Evolutionary conservation across 2,797 vertebrate species (phyloP), one percentile per base, ranked within the genome.

Genomic region (Rousettus madagascariensis): DNA sequence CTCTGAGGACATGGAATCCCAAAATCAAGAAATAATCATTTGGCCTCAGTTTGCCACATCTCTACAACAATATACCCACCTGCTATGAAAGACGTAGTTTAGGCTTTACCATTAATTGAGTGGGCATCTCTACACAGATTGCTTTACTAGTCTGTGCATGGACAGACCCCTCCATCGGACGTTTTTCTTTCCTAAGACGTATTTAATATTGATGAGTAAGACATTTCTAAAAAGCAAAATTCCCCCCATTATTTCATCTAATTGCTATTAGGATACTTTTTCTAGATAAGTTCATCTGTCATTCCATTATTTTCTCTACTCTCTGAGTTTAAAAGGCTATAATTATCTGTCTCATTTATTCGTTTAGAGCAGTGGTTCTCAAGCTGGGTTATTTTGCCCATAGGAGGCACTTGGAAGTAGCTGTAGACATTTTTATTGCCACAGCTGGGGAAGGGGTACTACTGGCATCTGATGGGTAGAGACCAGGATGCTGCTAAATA

Each of bases 191-290:
- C 59, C 71, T 93, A 77, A 91, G 1, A 83, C 11, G 16, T 41
- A 2, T 16, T 26, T 83, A 74, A 65, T n/a, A 57, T 33, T 83
- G 7, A 30, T 38, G 75, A 66, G 8, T n/a, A 72, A 94, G 4
- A 88, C 59, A 2, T 77, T 26, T 38, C 75, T 75, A 49, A 36
- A 57, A 96, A 63, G 28, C 11, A 63, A 59, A 78, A 74, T 49
- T 2, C 4, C 3, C 9, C 9, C 5, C n/a, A 36, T 53, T 77
- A 63, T 63, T 96, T 61, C 17, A 80, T 80, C 38, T 38, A 89
- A 69, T 59, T 91, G 38, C 10, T 95, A 28, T n/a, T 38, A 66
- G n/a, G 46, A 75, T 85, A 51, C 5, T 77, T 92, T 95, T 95
- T 80, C 65, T 85, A 43, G 17, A 24, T 49, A 92, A 55, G 7